Base-by-base conservation (phyloP, 2,888 invertebrate species). In the Saturnia japonica region DNA sequence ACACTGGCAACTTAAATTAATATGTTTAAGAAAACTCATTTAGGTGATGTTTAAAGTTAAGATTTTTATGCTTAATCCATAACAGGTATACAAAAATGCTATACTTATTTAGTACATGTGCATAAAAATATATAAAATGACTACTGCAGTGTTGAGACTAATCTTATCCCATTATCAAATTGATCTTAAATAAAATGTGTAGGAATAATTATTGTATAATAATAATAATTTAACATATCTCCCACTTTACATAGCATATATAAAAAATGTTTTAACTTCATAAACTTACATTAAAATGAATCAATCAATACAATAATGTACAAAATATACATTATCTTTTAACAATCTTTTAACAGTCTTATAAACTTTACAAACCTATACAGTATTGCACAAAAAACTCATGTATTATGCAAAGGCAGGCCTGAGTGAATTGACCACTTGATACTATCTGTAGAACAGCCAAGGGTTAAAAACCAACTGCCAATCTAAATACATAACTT, bases 291-390 rank as follows among this genome's bases (percentile, higher is more conserved):
- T 85, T 88, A 86, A 86, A 88, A 86, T 87, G 80, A 86, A 85
- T 87, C 78, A 81, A 85, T 86, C 83, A 87, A 88, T 90, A 90
- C 85, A 88, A 86, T 87, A 91, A 92, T 91, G 90, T 92, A 93
- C 91, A 93, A 91, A 88, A 92, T 91, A 91, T 92, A 91, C 91
- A 93, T 90, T 89, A 89, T 78, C 75, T 82, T 86, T 82, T 88
- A 92, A 91, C 90, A 92, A 91, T 91, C 86, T 90, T 91, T 91
- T 88, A 94, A 94, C 93, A 94, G 93, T 94, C 93, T 93, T 91
- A 92, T 91, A 93, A n/a, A 84, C 87, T 89, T 91, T 91, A 90
- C 86, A 86, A 87, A 87, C 84, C 89, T 91, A 91, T 90, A 90
- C 88, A 91, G 84, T 93, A 94, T 94, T 94, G 94, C 94, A 94